Evolutionary conservation across 2,888 invertebrate species (phyloP), one percentile per base, ranked within the genome.

Genomic region (Spodoptera exigua): DNA sequence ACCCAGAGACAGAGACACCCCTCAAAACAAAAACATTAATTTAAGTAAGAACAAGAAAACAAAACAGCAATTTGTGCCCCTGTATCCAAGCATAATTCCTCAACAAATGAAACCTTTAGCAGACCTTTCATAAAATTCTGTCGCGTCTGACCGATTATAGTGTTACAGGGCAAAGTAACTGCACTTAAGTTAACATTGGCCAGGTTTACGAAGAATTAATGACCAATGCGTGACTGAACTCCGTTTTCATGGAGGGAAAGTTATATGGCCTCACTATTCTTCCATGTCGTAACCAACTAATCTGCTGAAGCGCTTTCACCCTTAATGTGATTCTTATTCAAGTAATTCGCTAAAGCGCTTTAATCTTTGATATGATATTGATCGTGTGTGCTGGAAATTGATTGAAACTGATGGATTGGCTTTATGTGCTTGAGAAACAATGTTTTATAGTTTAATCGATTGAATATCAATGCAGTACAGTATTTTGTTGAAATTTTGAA

Each of bases 171-270:
- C 53, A 43, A 58, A 70, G 58, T 48, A 63, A 70, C 49, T 60
- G 13, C 34, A 62, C 65, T 68, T 63, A 68, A 70, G 64, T 74
- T 63, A 69, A 64, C 62, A 67, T 74, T 79, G 74, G 70, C 76
- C 78, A 81, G 85, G 79, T 83, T 82, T 83, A 77, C 74, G 70
- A 63, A 61, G 59, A 78, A 77, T 86, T 92, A 92, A 91, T 90
- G 89, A 87, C 84, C 82, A 76, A 80, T 91, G 84, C 92, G 92
- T 93, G 93, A 89, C 91, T 82, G 79, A 85, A 82, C 87, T 89
- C 87, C 89, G 87, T 92, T 91, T 90, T 86, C 87, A 84, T 79
- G 81, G 81, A 80, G 85, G 90, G 89, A 87, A 89, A 90, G 89
- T 90, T 90, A 91, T 92, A 93, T 89, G 83, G 84, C 71, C 81